Conservation (phyloP, 2,113 vertebrate genomes). For the Vanacampus margaritifer region DNA sequence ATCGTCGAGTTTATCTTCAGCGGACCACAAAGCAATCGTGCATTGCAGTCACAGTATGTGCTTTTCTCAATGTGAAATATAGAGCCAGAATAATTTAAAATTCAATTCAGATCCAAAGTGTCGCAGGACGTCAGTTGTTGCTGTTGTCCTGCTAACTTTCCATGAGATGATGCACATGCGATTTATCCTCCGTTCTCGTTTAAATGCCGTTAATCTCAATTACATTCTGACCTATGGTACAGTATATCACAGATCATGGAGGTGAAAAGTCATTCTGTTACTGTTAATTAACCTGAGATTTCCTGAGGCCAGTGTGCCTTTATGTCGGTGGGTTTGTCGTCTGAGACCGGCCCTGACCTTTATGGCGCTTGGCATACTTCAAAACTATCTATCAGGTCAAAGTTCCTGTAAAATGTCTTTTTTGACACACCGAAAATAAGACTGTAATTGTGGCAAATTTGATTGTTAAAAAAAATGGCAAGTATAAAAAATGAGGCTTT, state of each 20-base stretch:
- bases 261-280: constrained; percentile 12
- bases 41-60: no score
- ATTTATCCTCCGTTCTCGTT: neutral
- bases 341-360: constrained; percentile 17
- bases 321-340: constrained; percentile 20
- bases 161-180: constrained; percentile 10
- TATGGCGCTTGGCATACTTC: constrained; percentile 12
- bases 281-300: constrained; percentile 32
- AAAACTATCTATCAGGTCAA: no score
- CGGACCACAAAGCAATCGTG: no score
- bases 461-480: no score
- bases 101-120: neutral
- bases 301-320: constrained; percentile 14
- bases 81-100: no score
- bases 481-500: no score
- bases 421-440: neutral
- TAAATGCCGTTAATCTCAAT: constrained; percentile 5
- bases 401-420: no score
- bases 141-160: constrained; percentile 13
- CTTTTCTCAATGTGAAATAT: no score
- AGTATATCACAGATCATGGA: constrained; percentile 5
- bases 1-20: no score
- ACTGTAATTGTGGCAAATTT: no score
- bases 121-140: constrained; percentile 1
- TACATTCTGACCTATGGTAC: neutral